A percentile compares a stretch with the other conserved stretches of the same genome.
Evolutionary conservation across 2,888 invertebrate genomes (phyloP).

Genomic region (Atrina japonica): DNA sequence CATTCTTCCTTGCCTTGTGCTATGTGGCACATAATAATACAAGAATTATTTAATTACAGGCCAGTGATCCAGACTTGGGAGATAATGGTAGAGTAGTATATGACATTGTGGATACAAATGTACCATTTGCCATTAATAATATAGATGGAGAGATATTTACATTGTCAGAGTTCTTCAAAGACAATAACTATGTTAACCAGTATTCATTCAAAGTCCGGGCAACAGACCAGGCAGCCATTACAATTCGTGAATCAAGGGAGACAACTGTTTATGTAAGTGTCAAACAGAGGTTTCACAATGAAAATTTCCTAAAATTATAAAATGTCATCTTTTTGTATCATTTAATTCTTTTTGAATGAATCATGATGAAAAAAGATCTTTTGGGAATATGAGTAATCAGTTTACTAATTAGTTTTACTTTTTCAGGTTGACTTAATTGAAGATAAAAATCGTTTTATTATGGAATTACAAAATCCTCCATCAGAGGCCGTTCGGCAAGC

Average conservation of each 20-base stretch:
- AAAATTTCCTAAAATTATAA: too few species aligned
- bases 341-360: too few species aligned
- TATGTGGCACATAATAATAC: too few species aligned
- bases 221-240: slow-evolving; percentile 41
- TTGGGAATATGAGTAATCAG: too few species aligned
- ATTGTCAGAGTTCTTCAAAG: slow-evolving; percentile 44
- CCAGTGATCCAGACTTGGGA: slow-evolving; percentile 56
- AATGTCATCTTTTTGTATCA: too few species aligned
- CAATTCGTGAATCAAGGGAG: slow-evolving; percentile 18
- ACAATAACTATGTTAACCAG: slow-evolving; percentile 37
- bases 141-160: slow-evolving; percentile 42
- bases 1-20: too few species aligned
- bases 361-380: too few species aligned
- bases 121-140: slow-evolving; percentile 43
- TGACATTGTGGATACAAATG: slow-evolving; percentile 21
- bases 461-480: slow-evolving; percentile 88
- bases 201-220: slow-evolving; percentile 52
- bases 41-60: slow-evolving; percentile 49
- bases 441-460: slow-evolving; percentile 88
- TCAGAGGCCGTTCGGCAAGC: slow-evolving; percentile 81
- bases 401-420: too few species aligned
- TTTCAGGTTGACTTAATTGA: slow-evolving; percentile 91
- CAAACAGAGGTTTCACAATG: too few species aligned
- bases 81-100: slow-evolving; percentile 54
- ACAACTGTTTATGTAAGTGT: slow-evolving; percentile 55